A percentile compares a stretch with the other conserved stretches of the same genome.
Conservation (phyloP, 1,140 invertebrate genomes). For the Artemia franciscana region DNA sequence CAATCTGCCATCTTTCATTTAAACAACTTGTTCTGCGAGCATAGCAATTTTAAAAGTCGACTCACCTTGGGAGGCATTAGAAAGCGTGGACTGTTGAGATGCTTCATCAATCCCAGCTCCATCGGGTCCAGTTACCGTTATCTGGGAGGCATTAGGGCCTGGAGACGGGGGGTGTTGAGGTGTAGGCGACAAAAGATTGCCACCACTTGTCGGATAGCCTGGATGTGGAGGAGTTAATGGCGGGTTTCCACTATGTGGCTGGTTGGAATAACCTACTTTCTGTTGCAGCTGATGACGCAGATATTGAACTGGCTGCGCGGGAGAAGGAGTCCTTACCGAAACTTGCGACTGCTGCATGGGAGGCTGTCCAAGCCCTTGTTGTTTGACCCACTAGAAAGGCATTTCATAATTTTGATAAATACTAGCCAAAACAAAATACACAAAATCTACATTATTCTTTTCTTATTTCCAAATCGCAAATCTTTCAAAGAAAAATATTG, state of each 20-base stretch:
- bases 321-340: conserved; percentile 15
- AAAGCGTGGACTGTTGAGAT: conserved; percentile 70
- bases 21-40: too few relatives aligned
- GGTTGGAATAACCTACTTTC: conserved; percentile 12
- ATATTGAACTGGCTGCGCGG: conserved; percentile 24
- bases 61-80: conserved; percentile 62
- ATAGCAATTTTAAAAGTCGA: too few relatives aligned
- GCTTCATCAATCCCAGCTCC: conserved; percentile 63
- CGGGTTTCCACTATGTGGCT: conserved; percentile 13
- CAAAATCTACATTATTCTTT: too few relatives aligned
- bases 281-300: conserved; percentile 34
- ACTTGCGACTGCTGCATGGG: conserved; percentile 8
- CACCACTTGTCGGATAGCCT: conserved; percentile 27
- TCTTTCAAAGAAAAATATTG: too few relatives aligned
- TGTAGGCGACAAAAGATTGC: conserved; percentile 24
- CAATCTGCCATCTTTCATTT: too few relatives aligned
- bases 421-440: too few relatives aligned
- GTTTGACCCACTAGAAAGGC: background rate
- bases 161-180: conserved; percentile 14
- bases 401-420: too few relatives aligned
- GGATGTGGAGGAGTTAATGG: conserved; percentile 9
- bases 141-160: conserved; percentile 46
- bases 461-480: too few relatives aligned
- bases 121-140: conserved; percentile 65
- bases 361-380: background rate